A percentile compares a stretch with the other conserved stretches of the same genome.
phyloP scores from a whole-genome alignment of 2,113 vertebrate species.

The Okapia johnstoni region DNA sequence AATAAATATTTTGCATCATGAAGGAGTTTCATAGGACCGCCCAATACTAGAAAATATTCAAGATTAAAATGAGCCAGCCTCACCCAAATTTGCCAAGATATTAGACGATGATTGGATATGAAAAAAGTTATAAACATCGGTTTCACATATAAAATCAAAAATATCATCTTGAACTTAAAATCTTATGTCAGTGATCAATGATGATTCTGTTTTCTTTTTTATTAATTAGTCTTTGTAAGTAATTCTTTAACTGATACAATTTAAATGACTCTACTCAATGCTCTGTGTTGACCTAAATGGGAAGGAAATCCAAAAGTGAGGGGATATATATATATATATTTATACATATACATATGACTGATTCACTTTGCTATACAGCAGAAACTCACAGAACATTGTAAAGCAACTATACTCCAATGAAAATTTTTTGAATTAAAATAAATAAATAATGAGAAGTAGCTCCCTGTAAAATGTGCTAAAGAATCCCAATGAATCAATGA shows the following conservation, averaged over 20 bases:
- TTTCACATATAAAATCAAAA: not conserved
- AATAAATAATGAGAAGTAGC: not conserved
- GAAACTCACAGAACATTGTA: not conserved
- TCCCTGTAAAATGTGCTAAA: not conserved
- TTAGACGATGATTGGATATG: not conserved
- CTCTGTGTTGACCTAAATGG: not conserved
- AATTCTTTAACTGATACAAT: not conserved
- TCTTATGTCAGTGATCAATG: not conserved
- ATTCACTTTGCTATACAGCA: not conserved
- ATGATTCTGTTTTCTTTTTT: not conserved
- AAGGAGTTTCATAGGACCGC: not conserved
- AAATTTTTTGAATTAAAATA: not conserved
- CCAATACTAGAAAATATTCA: not conserved
- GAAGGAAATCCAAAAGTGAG: not conserved
- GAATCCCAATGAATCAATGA: not conserved
- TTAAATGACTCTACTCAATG: not conserved
- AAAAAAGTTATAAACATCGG: not conserved
- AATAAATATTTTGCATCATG: not conserved
- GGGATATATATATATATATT: not conserved
- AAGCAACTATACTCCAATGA: not conserved
- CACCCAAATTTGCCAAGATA: not conserved
- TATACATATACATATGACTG: not conserved
- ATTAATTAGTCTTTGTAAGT: not conserved
- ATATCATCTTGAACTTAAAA: not conserved
- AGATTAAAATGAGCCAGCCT: not conserved